phyloP scores from a whole-genome alignment of 1,140 invertebrate genomes.

The Cotesia vestalis region DNA sequence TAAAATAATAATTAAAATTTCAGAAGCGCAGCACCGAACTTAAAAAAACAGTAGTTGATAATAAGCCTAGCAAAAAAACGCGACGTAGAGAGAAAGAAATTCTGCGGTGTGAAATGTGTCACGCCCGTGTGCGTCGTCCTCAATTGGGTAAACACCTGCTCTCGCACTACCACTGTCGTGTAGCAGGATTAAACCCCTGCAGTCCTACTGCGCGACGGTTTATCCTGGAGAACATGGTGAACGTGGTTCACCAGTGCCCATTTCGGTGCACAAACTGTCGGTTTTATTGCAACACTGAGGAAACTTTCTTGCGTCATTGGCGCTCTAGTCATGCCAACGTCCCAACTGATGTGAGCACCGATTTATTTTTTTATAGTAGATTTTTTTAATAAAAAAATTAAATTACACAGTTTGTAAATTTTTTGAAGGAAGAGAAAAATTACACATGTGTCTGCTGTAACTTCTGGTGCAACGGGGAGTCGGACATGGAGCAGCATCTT shows the following conservation, averaged over 20 bases:
- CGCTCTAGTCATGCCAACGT: slow-evolving; percentile 70
- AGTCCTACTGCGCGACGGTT: slow-evolving; percentile 67
- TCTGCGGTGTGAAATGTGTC: slow-evolving; percentile 75
- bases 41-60: slow-evolving; percentile 10
- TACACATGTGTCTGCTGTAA: slow-evolving; percentile 82
- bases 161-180: slow-evolving; percentile 82
- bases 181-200: slow-evolving; percentile 66
- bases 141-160: slow-evolving; percentile 85
- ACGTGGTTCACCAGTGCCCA: slow-evolving; percentile 80
- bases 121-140: slow-evolving; percentile 71
- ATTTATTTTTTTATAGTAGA: background rate
- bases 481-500: slow-evolving; percentile 77
- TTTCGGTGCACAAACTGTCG: slow-evolving; percentile 85
- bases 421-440: slow-evolving; percentile 62
- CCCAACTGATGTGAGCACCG: slow-evolving; percentile 35
- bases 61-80: slow-evolving; percentile 55
- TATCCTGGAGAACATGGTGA: slow-evolving; percentile 79
- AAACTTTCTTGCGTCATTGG: slow-evolving; percentile 80
- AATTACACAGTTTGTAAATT: too few species aligned
- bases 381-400: too few species aligned
- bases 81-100: slow-evolving; percentile 69
- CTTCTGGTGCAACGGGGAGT: slow-evolving; percentile 72
- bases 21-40: slow-evolving; percentile 12
- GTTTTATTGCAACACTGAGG: slow-evolving; percentile 83
- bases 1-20: background rate